Conservation (phyloP, 2,888 invertebrate genomes). For the Leptinotarsa rubiginosa region DNA sequence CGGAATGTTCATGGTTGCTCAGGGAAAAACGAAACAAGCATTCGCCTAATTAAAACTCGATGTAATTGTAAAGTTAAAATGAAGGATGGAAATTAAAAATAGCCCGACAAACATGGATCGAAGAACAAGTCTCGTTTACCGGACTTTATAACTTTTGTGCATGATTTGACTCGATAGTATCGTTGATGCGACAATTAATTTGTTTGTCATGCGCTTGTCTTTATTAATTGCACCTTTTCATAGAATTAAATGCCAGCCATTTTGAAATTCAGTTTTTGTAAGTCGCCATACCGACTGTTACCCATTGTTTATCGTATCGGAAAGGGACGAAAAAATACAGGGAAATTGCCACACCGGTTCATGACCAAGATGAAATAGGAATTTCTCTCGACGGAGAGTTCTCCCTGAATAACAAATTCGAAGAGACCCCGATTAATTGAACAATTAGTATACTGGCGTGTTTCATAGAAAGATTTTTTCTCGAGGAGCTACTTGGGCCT, state of each 20-base stretch:
- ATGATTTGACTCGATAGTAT: constrained; percentile 54
- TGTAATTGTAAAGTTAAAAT: constrained; percentile 53
- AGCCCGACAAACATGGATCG: constrained; percentile 54
- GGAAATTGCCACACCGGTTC: constrained; percentile 16
- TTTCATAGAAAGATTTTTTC: constrained; percentile 11
- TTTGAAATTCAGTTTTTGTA: constrained; percentile 20
- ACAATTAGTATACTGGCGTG: constrained; percentile 14
- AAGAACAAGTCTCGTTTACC: constrained; percentile 48
- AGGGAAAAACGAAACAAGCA: constrained; percentile 48
- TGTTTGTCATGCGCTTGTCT: constrained; percentile 51
- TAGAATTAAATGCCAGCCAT: constrained; percentile 26
- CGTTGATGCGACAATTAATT: constrained; percentile 55
- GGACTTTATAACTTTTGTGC: constrained; percentile 54
- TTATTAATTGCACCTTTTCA: constrained; percentile 36
- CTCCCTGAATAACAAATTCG: constrained; percentile 12
- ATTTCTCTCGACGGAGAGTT: constrained; percentile 15
- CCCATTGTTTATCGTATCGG: constrained; percentile 8
- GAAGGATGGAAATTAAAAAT: constrained; percentile 57
- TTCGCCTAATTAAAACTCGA: constrained; percentile 56
- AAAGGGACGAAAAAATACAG: background rate
- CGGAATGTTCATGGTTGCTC: constrained; percentile 52
- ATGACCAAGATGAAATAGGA: constrained; percentile 1
- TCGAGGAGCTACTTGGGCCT: background rate
- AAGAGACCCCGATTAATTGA: constrained; percentile 6
- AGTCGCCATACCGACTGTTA: constrained; percentile 20